These are phyloP conservation scores for Ceraclea dissimilis DNA, from an alignment of 2,888 invertebrate species.

Conservation along the genomic window DNA sequence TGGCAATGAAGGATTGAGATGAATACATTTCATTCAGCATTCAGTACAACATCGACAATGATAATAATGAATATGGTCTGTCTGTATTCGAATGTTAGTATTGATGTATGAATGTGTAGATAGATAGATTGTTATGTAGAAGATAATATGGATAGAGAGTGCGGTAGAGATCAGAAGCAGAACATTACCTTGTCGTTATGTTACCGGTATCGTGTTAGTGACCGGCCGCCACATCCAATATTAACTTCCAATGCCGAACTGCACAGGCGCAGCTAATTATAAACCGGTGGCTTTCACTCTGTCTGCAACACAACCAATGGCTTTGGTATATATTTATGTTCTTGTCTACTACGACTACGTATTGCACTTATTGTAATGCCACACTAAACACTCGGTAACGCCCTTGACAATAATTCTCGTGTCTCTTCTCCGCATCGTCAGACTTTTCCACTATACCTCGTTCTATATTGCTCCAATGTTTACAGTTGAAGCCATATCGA, in stretches of 20 bases:
- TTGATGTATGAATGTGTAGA: not conserved
- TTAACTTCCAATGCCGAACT: slow-evolving; percentile 6
- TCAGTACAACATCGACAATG: not conserved
- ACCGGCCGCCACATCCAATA: slow-evolving; percentile 4
- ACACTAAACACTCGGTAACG: not conserved
- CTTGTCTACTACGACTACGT: not conserved
- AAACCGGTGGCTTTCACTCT: slow-evolving; percentile 4
- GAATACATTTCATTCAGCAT: not conserved
- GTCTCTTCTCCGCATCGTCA: no score
- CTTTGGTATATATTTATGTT: not conserved
- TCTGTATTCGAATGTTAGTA: no score
- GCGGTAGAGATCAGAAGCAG: no score
- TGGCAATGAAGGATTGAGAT: not conserved
- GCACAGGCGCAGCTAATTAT: slow-evolving; percentile 3
- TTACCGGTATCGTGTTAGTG: not conserved
- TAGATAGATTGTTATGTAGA: not conserved
- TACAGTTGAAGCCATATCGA: no score
- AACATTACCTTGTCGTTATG: not conserved
- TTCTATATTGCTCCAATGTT: no score
- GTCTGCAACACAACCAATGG: not conserved
- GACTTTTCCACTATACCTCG: no score
- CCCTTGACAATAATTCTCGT: not conserved
- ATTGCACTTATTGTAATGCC: no score
- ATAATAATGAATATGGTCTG: not conserved
- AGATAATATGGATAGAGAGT: no score